Evolutionary conservation across 2,797 vertebrate species (phyloP), one percentile per base, ranked within the genome.

Genomic region (Pelochelys cantorii): DNA sequence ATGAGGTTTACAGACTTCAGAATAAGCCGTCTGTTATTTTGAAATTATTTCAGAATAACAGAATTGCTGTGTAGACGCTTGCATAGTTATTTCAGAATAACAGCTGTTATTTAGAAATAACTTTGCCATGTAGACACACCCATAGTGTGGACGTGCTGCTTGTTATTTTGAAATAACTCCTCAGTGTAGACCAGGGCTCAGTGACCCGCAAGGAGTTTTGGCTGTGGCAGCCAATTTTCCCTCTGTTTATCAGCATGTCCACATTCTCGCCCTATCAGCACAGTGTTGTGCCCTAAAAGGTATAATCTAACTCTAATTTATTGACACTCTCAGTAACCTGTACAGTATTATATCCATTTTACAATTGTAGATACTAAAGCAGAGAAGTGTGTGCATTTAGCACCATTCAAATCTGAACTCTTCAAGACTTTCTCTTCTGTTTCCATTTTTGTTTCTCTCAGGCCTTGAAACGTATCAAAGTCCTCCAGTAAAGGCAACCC

Each of bases 391-490:
- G 65, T 68, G 65, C 87, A 75, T 84, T 68, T 92, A 91, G 37
- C 14, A 7, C 4, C 29, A 80, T 95, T 68, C 3, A 93, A 90
- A 81, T 59, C 56, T 0, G 65, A 85, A 90, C 54, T 27, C 17
- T 87, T 42, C 23, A 15, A 56, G 85, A 9, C 18, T 11, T 71
- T 37, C 3, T 34, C 85, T 94, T 95, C 0, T 0, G 71, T 88
- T 91, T 93, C 15, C 93, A 79, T 90, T 91, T 93, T 12, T 93
- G 83, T 91, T 95, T 42, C 88, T n/a, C 53, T 79, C 86, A 91
- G 59, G n/a, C 31, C 65, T 34, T 68, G n/a, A 68, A 48, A 89
- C 14, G 9, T 27, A 86, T 75, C 0, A 91, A 92, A 93, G 92
- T 95, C 71, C 65, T 91, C 5, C 5, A 74, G 29, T 86, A 85